These are phyloP conservation scores for Herpailurus yagouaroundi DNA, from an alignment of 2,113 vertebrate genomes.

Conservation along the genomic window DNA sequence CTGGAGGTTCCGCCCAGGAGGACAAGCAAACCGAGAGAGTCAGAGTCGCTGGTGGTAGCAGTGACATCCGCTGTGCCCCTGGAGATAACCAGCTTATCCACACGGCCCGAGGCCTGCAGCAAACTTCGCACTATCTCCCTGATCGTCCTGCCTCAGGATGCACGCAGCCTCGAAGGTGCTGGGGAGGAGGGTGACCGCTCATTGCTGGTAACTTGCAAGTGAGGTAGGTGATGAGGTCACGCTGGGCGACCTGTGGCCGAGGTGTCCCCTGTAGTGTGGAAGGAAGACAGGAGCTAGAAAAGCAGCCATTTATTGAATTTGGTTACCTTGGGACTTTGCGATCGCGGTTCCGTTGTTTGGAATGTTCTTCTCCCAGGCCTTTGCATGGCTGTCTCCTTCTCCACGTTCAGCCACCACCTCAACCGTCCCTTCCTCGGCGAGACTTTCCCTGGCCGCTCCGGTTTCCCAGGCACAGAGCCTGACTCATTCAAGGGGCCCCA, in stretches of 20 bases:
- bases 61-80: background rate
- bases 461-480: background rate
- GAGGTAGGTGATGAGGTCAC: background rate
- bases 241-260: background rate
- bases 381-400: background rate
- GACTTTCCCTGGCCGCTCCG: background rate
- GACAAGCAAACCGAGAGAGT: background rate
- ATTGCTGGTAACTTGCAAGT: background rate
- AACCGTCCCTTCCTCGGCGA: background rate
- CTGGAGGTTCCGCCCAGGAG: background rate
- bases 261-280: background rate
- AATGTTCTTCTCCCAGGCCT: background rate
- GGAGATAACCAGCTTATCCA: background rate
- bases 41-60: background rate
- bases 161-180: background rate
- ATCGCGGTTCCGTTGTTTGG: background rate
- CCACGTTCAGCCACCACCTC: background rate
- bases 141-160: fast-evolving
- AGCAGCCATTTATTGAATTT: background rate
- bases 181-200: background rate
- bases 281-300: background rate
- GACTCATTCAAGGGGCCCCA: background rate
- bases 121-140: background rate
- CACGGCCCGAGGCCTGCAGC: background rate
- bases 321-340: background rate